These are phyloP conservation scores for Meriones psammophilus DNA, from an alignment of 2,797 vertebrate species.

Conservation along the genomic window DNA sequence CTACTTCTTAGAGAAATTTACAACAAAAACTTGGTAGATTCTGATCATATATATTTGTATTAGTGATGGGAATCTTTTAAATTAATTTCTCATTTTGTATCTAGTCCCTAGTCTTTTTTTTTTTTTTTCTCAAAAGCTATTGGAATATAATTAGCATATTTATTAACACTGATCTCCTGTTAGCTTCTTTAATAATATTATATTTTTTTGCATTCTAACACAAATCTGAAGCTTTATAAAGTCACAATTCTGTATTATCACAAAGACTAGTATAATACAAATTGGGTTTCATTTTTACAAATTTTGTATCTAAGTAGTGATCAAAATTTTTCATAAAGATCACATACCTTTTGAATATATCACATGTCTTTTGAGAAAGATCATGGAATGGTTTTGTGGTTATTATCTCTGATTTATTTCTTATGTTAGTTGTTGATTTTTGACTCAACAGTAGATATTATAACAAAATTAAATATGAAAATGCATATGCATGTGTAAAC, in stretches of 20 bases:
- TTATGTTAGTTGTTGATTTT: neutral
- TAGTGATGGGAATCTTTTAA: constrained; percentile 34
- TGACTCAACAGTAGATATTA: neutral
- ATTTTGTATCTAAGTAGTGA: constrained; percentile 38
- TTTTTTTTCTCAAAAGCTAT: neutral
- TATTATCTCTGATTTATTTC: constrained; percentile 39
- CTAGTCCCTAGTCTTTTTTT: neutral
- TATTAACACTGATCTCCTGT: constrained; percentile 43
- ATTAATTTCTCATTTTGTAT: constrained; percentile 62
- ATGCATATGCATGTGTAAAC: neutral
- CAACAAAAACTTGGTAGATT: neutral
- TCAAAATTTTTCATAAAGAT: neutral
- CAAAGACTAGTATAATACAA: neutral
- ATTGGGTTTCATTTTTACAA: neutral
- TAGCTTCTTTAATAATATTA: constrained; percentile 59
- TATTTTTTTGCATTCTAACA: constrained; percentile 26
- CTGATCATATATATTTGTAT: constrained; percentile 48
- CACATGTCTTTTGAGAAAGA: neutral
- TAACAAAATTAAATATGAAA: neutral
- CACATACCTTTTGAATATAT: neutral
- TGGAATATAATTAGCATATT: constrained; percentile 63
- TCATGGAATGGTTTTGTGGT: neutral
- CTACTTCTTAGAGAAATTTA: constrained; percentile 16
- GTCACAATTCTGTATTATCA: neutral
- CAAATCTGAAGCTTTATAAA: constrained; percentile 49